Evolutionary conservation across 2,888 invertebrate genomes (phyloP), one percentile per base, ranked within the genome.

Genomic region (Dasypogon diadema): DNA sequence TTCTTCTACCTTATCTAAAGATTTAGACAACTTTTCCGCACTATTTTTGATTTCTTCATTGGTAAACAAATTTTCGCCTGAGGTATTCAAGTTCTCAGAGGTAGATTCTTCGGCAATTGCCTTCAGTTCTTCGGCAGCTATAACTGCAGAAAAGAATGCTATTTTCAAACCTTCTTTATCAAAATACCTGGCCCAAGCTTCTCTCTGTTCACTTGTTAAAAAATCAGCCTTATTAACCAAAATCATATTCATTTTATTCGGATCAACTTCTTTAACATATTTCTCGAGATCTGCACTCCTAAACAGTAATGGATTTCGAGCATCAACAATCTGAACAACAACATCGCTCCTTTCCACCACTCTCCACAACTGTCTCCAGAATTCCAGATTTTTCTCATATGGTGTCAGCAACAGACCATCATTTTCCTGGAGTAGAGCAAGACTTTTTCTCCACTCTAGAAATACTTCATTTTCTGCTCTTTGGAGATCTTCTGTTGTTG

Each of bases 291-390:
- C 99, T 82, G 92, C 91, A 87, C 96, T 98, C 73, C 96, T 91
- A 82, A 97, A 98, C 5, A 99, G 87, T 58, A 98, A 86, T 0
- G 99, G 99, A 88, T 99, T 98, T 79, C 99, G 89, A 0, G 97
- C 98, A 89, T 99, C 99, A 12, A 99, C 93, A 78, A 99, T 95
- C 85, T 99, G 95, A 12, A 97, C 91, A 14, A 98, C 89, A 0
- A 98, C 90, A 87, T 98, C 96, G 83, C 97, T 96, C 80, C 95
- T 91, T 85, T 99, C 99, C n/a, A 99, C 91, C 0, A 99, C 99
- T 80, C 99, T 90, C 99, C 99, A 99, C 34, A 99, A 85, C 84
- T 99, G 99, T 60, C 98, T 90, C 99, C 99, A 99, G 81, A 99
- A 95, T 84, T 99, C 98, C 18, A 99, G 85, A 87, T 99, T 99